These are phyloP conservation scores for Alviniconcha marisindica DNA, from an alignment of 1,140 invertebrate genomes.

Conservation along the genomic window DNA sequence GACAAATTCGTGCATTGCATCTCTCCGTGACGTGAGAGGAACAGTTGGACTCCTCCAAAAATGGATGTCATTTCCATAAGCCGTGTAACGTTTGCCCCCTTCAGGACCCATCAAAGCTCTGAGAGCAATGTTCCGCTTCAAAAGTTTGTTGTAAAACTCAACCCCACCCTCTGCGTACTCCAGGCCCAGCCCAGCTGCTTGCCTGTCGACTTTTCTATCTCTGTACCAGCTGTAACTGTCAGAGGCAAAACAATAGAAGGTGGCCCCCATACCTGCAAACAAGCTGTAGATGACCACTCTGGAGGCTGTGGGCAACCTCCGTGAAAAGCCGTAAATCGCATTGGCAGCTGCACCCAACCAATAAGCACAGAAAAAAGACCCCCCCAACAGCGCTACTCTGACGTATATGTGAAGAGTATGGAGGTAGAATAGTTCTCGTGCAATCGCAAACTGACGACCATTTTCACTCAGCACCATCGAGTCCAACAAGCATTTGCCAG, in stretches of 20 bases:
- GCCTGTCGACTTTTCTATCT: constrained; percentile 81
- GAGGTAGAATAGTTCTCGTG: constrained; percentile 81
- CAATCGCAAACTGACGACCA: constrained; percentile 87
- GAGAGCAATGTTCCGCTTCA: constrained; percentile 85
- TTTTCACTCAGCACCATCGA: constrained; percentile 84
- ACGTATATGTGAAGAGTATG: constrained; percentile 76
- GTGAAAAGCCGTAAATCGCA: constrained; percentile 79
- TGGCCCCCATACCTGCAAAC: constrained; percentile 79
- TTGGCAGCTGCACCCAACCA: constrained; percentile 78
- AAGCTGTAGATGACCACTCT: constrained; percentile 80
- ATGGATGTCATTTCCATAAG: constrained; percentile 79
- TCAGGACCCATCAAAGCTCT: constrained; percentile 81
- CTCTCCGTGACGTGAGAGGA: constrained; percentile 47
- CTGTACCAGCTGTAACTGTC: constrained; percentile 80
- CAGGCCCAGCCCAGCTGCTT: constrained; percentile 79
- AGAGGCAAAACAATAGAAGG: constrained; percentile 81
- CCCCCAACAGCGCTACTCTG: constrained; percentile 77
- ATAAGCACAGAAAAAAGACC: constrained; percentile 77
- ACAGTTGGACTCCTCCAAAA: constrained; percentile 46
- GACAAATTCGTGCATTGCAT: constrained; percentile 75
- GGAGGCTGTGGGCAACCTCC: constrained; percentile 74
- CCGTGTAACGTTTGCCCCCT: constrained; percentile 80
- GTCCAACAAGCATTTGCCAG: constrained; percentile 80
- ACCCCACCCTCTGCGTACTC: constrained; percentile 84
- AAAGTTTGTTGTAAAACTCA: constrained; percentile 85